Evolutionary conservation across 2,888 invertebrate genomes (phyloP), one percentile per base, ranked within the genome.

Genomic region (Melipona bicolor): DNA sequence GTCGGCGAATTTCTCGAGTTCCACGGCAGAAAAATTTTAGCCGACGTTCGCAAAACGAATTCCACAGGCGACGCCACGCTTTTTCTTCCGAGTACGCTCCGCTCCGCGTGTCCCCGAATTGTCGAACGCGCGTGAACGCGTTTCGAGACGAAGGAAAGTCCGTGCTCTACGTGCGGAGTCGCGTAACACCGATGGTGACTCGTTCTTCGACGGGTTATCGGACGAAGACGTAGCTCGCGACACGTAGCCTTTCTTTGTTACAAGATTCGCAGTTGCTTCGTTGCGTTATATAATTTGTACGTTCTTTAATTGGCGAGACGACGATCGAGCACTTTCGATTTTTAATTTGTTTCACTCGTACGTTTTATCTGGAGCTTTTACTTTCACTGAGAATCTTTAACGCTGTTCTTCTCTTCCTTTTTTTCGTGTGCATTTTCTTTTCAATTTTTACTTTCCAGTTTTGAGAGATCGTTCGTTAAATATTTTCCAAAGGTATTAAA

Each of bases 141-240:
- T 59, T 65, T 50, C 62, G 52, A 75, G 65, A 19, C 36, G 86
- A 32, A 88, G 87, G 90, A 90, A 90, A 90, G 89, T 89, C 83
- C 84, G 64, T 27, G 79, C 67, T 61, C 83, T 91, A 91, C 91
- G 91, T 90, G 91, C 88, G 79, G 81, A 88, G 78, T 77, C 83
- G 88, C 85, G 81, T 21, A 87, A 64, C 65, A 74, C 79, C 88
- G 74, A 90, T 88, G 85, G 86, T 85, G 81, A 78, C 67, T 76
- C 67, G 59, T 61, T 76, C 56, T 68, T 88, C 70, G 69, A 75
- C n/a, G 76, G 24, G 67, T 72, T 72, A 70, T 73, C 71, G 71
- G 77, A 81, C 81, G 85, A 79, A 67, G 77, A 87, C 87, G 90
- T 86, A 87, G 87, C 86, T 83, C 86, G 81, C 83, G 64, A 49